Conservation (phyloP, 2,888 invertebrate species). For the Parnassius mnemosyne region DNA sequence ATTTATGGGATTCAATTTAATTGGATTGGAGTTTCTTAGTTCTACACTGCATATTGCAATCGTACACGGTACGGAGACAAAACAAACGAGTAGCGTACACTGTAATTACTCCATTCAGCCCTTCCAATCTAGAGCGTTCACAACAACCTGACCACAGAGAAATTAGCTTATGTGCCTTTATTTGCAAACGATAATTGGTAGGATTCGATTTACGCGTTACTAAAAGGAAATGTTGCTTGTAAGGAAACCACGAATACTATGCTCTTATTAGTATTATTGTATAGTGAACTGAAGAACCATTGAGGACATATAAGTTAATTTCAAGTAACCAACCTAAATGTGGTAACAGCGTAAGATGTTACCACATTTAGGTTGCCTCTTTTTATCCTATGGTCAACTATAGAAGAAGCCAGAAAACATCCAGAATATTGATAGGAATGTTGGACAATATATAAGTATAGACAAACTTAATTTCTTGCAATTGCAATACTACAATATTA, state of each 20-base stretch:
- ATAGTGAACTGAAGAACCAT: too few relatives aligned
- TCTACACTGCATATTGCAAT: constrained; percentile 15
- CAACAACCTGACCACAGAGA: constrained; percentile 15
- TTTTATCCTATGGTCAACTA: too few relatives aligned
- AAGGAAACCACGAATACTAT: constrained; percentile 7
- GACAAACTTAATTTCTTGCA: too few relatives aligned
- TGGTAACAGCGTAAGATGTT: too few relatives aligned
- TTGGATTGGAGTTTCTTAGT: constrained; percentile 1
- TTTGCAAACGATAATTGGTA: constrained; percentile 23
- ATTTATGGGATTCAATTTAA: constrained; percentile 10
- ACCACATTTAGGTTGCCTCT: too few relatives aligned
- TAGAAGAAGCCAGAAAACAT: too few relatives aligned
- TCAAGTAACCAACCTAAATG: too few relatives aligned
- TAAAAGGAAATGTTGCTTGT: not conserved
- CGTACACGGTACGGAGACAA: constrained; percentile 27
- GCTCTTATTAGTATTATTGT: not conserved
- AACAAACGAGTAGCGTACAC: constrained; percentile 31
- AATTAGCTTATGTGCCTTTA: constrained; percentile 21
- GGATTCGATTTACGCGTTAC: constrained; percentile 7
- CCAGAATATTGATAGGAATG: too few relatives aligned
- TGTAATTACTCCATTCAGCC: constrained; percentile 29
- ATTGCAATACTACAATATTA: too few relatives aligned
- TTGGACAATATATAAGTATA: too few relatives aligned
- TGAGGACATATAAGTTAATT: too few relatives aligned
- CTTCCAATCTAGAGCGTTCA: constrained; percentile 26